A percentile compares a stretch with the other conserved stretches of the same genome.
Conservation (phyloP, 2,113 vertebrate species). For the Ceyx margarethae region DNA sequence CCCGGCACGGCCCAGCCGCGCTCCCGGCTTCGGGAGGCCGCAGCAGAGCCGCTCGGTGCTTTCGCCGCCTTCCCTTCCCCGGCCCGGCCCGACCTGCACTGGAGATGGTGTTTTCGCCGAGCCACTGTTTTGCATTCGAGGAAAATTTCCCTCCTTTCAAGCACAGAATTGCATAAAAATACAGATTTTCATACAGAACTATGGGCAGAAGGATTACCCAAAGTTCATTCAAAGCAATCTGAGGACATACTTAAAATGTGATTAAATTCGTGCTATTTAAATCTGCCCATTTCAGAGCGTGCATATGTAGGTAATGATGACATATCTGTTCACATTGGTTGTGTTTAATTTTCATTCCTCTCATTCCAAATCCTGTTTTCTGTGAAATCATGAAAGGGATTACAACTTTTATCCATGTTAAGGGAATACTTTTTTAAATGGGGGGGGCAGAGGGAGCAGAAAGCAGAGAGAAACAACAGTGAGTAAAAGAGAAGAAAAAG, state of each 20-base stretch:
- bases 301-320: background rate
- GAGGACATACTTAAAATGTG: background rate
- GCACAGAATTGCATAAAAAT: background rate
- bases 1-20: no score
- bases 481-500: no score
- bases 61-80: no score
- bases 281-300: background rate
- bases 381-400: background rate
- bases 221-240: background rate
- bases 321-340: background rate
- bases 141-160: background rate
- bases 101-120: no score
- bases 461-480: no score
- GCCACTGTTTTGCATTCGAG: no score
- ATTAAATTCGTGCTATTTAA: background rate
- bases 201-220: background rate
- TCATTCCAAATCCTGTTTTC: background rate
- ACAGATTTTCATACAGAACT: background rate
- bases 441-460: no score
- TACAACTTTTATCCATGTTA: background rate
- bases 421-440: background rate
- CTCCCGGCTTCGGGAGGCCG: no score
- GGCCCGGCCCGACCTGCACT: no score
- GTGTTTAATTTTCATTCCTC: background rate
- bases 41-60: no score